Base-by-base conservation (phyloP, 1,140 invertebrate species). In the Physella acuta region DNA sequence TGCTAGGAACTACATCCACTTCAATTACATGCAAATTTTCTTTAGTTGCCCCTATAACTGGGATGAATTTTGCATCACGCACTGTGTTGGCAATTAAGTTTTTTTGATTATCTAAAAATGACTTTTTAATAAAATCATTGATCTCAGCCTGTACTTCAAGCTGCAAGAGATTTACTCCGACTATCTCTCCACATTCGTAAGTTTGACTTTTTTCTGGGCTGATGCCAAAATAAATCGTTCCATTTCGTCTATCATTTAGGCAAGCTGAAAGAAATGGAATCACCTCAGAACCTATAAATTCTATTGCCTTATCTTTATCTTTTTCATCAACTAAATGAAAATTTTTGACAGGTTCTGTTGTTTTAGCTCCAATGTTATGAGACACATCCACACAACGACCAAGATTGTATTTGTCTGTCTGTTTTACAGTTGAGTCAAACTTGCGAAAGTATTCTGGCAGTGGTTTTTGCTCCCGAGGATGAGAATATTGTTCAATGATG, bases 141-240 rank as follows among this genome's bases (percentile, higher is more conserved):
- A 76, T 53, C 2, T 49, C n/a, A 37, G 55, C 53, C 33, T 68
- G 65, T n/a, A 69, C 65, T n/a, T 63, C 60, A 24, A 70, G 31
- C 44, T 69, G 53, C 4, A 71, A 58, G 3, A 75, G 14, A 14
- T 44, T 0, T 1, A 75, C 61, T n/a, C 76, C 76, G 5, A 68
- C 34, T 16, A 78, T 62, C 56, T 74, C 61, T n/a, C 76, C 76
- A 55, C 72, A 60, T 24, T 62, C 20, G 39, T 51, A 67, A 14
- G 26, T 64, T 11, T 55, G 67, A 44, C 11, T 68, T n/a, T 56
- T 44, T 34, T 62, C 34, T 33, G 49, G 60, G 24, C 56, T 58
- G 16, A 78, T 71, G 36, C 76, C 76, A 68, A 78, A 73, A 52
- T 78, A 72, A 2, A 76, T 73, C 16, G 75, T 78, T 3, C 76